phyloP scores from a whole-genome alignment of 2,797 vertebrate genomes.

The Xyrichtys novacula region DNA sequence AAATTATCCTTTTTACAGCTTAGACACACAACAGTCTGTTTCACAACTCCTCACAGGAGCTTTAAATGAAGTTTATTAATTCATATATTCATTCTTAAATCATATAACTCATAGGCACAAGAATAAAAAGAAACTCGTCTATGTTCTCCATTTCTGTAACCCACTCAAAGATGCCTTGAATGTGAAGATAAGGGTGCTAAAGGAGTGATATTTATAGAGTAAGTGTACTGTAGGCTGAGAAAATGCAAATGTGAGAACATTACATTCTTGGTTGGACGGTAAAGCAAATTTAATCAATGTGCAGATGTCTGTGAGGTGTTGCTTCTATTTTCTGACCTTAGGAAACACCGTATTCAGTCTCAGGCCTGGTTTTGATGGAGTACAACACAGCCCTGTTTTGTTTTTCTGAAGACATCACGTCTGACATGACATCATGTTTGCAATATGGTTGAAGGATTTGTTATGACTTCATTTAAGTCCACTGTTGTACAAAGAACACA shows the following conservation, averaged over 20 bases:
- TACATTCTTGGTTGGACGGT: conserved; percentile 21
- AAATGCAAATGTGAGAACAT: conserved; percentile 11
- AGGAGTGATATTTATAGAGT: conserved; percentile 16
- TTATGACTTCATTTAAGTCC: conserved; percentile 77
- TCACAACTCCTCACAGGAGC: no score
- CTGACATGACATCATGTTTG: conserved; percentile 75
- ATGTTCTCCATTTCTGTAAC: not conserved
- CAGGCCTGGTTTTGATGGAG: conserved; percentile 40
- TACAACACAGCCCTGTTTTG: conserved; percentile 64
- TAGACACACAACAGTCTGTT: no score
- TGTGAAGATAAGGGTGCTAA: not conserved
- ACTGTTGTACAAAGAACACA: conserved; percentile 70
- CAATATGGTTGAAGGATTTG: conserved; percentile 67
- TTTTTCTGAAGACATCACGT: conserved; percentile 71
- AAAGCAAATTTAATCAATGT: conserved; percentile 11
- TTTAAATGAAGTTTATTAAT: no score
- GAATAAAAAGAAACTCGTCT: not conserved
- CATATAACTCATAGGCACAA: conserved; percentile 12
- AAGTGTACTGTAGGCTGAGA: not conserved
- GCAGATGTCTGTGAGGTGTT: conserved; percentile 31
- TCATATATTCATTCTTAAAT: no score
- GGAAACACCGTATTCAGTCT: conserved; percentile 54
- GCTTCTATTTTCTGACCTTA: conserved; percentile 48
- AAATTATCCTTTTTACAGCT: no score
- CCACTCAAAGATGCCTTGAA: no score